These are phyloP conservation scores for Bettongia penicillata DNA, from an alignment of 2,113 vertebrate genomes.

Conservation along the genomic window DNA sequence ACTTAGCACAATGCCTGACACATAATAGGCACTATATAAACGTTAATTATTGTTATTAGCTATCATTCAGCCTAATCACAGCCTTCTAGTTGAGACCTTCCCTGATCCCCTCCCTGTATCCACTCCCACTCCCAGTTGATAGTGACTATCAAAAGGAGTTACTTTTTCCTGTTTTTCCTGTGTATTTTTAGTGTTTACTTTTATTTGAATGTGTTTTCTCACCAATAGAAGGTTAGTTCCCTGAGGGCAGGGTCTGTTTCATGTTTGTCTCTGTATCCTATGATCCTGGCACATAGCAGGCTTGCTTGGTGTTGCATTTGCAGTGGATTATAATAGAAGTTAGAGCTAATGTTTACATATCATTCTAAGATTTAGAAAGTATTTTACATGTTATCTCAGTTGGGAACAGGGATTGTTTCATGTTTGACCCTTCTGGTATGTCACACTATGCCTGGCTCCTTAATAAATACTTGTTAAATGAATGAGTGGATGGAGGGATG, in stretches of 20 bases:
- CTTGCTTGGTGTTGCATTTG: background rate
- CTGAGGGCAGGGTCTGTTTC: background rate
- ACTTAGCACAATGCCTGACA: background rate
- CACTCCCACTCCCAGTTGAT: background rate
- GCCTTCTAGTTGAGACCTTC: background rate
- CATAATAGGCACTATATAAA: background rate
- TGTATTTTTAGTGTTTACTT: background rate
- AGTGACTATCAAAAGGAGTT: background rate
- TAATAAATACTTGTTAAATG: background rate
- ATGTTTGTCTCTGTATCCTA: background rate
- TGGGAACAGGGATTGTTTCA: background rate
- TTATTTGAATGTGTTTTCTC: background rate
- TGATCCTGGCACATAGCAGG: no score
- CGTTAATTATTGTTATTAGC: background rate
- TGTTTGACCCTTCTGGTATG: background rate
- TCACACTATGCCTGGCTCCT: background rate
- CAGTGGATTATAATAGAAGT: background rate
- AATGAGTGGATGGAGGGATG: background rate
- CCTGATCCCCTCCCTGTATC: background rate
- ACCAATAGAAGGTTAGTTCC: no score
- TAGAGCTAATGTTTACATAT: background rate
- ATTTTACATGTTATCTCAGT: no score
- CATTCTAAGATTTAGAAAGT: background rate
- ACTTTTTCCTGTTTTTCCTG: background rate
- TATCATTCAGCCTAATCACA: background rate